phyloP scores from a whole-genome alignment of 2,113 vertebrate species.

The human region GRCh38 chr1:74751501-74752000 shows the following conservation, averaged over 20 bases:
- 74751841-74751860: neutral
- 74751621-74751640: too few species aligned
- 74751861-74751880: neutral
- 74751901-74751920: neutral
- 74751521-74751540: too few species aligned
- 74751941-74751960: neutral
- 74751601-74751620: too few species aligned
- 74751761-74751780: neutral
- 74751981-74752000: neutral
- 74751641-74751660: too few species aligned
- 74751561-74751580: too few species aligned
- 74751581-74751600: too few species aligned
- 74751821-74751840: neutral
- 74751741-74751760: neutral
- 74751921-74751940: constrained; percentile 9
- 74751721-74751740: neutral
- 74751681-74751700: neutral
- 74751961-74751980: constrained; percentile 49
- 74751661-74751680: too few species aligned
- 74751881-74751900: neutral
- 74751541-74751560: too few species aligned
- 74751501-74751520: too few species aligned
- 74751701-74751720: neutral
- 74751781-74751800: neutral
- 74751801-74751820: neutral